Evolutionary conservation across 2,113 vertebrate genomes (phyloP).

Genomic region (Crotalus viridis): DNA sequence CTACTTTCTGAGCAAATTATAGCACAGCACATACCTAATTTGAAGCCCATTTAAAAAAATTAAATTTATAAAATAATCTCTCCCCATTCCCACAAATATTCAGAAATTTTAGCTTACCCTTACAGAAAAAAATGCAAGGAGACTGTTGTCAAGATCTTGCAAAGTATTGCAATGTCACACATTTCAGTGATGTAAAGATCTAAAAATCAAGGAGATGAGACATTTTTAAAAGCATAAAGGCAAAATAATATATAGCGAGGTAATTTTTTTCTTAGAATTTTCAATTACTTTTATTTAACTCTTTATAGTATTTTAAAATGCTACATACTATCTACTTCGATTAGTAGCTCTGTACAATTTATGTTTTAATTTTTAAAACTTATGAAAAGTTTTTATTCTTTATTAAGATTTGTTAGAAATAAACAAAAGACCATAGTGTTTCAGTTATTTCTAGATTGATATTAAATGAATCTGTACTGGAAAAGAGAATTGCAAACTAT

Average conservation of each 20-base stretch:
- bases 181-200: slow-evolving; percentile 61
- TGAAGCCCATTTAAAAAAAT: neutral
- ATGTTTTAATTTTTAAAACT: slow-evolving; percentile 8
- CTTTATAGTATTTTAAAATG: neutral
- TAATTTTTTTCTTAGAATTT: neutral
- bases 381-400: neutral
- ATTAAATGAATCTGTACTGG: neutral
- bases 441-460: neutral
- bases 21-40: neutral
- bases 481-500: neutral
- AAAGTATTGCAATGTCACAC: slow-evolving; percentile 49
- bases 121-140: slow-evolving; percentile 49
- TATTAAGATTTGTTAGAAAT: neutral
- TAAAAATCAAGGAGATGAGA: slow-evolving; percentile 43
- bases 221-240: slow-evolving; percentile 23
- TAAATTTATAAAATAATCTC: neutral
- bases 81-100: neutral
- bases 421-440: neutral
- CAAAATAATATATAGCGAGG: neutral
- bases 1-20: neutral
- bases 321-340: neutral
- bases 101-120: slow-evolving; percentile 46
- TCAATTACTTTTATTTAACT: slow-evolving; percentile 20
- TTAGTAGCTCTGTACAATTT: neutral
- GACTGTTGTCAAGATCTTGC: slow-evolving; percentile 45